Base-by-base conservation (phyloP, 2,113 vertebrate species). In the Callopanchax toddi region DNA sequence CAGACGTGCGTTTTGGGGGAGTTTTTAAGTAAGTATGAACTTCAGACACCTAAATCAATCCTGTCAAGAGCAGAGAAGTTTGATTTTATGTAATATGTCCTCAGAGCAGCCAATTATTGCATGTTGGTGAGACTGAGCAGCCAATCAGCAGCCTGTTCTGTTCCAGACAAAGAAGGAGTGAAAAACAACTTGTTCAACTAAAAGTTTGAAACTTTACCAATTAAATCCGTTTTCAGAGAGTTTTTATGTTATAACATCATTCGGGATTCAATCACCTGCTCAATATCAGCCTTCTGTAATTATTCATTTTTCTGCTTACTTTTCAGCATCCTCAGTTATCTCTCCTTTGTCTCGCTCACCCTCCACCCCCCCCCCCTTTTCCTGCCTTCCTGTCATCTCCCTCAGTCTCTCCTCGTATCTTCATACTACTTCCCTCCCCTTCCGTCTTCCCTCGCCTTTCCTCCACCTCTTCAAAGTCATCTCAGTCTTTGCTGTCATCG, bases 391-490 rank as follows among this genome's bases (percentile, higher is more conserved):
- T 72, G 56, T 76, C 73, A 50, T 70, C 66, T 51, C 51, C 49
- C 29, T 32, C 36, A 25, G 48, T 55, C 50, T 52, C 45, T 49
- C 48, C 55, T 67, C 58, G 57, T 71, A 73, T 67, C 71, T 81
- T 65, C 61, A 63, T 60, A 67, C 58, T 67, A 66, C 63, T 9
- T 13, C 42, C 76, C 60, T 65, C 63, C 67, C 64, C 59, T 67
- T 81, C 79, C 34, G 40, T 79, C 67, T 67, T 40, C 55, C 39
- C 71, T 57, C 46, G 43, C 44, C 56, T 74, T 57, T 64, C 59
- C 61, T 64, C 76, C 76, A 22, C 61, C 70, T 74, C 74, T 81
- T 85, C 79, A 83, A 83, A 85, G 78, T 78, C 78, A 63, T 82
- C 62, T 71, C 69, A 60, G 61, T 79, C 66, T 75, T 65, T 37